Base-by-base conservation (phyloP, 2,113 vertebrate genomes). In the Camarhynchus parvulus region DNA sequence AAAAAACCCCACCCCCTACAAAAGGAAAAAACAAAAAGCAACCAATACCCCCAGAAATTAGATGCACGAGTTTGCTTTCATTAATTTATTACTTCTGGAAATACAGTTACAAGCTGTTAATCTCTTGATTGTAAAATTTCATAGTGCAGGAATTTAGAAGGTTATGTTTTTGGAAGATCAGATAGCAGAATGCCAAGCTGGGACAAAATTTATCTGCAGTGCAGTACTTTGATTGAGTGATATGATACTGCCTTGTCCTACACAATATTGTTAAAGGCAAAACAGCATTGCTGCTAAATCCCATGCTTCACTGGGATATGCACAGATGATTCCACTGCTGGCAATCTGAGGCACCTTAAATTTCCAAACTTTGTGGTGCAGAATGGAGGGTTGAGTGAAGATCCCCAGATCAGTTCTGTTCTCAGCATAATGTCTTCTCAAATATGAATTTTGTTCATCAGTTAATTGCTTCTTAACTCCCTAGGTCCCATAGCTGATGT, bases 151-250 rank as follows among this genome's bases (percentile, higher is more conserved):
- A 85, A 92, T 63, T 83, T 75, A 80, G 19, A 27, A 83, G 53
- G 35, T 77, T 81, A 47, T 55, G 17, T 7, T 90, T 90, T 63
- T 74, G 50, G 64, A 78, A 74, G 63, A 87, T 74, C 42, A 66
- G 22, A 53, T 14, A 83, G 16, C 61, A 66, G 47, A 83, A 74
- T 77, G 72, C 63, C 67, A 88, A 69, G 28, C 41, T 59, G 18
- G 33, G 30, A 88, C 50, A 93, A 83, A 92, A 90, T 46, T 35
- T 69, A 69, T 88, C 85, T 92, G 59, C 83, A 94, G 72, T 80
- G 67, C 67, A 93, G 79, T 77, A 80, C 25, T 89, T 89, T 33
- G 28, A 33, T 53, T 47, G 41, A 80, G 33, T 62, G 46, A 47
- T 56, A 37, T 15, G 56, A 37, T 72, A 37, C 22, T 61, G 42